Conservation (phyloP, 1,140 invertebrate genomes). For the Ceratosolen solmsi region DNA sequence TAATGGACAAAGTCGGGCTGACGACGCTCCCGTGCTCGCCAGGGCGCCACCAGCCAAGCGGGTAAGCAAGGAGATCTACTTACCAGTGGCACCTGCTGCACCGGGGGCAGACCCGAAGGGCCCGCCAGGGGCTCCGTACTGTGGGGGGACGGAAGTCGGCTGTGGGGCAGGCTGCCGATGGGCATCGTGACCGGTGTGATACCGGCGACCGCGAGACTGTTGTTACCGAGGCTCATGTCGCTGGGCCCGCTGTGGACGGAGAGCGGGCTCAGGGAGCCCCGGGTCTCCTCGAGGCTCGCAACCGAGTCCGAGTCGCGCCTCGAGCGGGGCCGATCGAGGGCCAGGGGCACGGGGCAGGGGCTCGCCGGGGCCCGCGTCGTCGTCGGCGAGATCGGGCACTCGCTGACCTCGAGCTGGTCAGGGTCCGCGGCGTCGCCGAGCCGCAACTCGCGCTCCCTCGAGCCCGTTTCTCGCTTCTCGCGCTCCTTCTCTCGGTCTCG, state of each 20-base stretch:
- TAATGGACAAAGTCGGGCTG: too few relatives aligned
- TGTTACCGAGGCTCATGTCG: conserved; percentile 76
- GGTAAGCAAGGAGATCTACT: conserved; percentile 61
- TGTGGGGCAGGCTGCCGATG: conserved; percentile 66
- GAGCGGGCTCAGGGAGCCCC: conserved; percentile 71
- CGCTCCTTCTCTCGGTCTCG: conserved; percentile 55
- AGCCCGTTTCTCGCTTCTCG: conserved; percentile 52
- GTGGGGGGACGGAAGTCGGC: conserved; percentile 77
- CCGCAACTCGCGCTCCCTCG: conserved; percentile 52
- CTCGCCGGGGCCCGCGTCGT: conserved; percentile 62
- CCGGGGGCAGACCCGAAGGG: conserved; percentile 84
- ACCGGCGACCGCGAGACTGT: conserved; percentile 54
- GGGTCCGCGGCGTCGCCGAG: conserved; percentile 61
- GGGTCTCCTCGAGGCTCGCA: conserved; percentile 68
- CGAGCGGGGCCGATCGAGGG: conserved; percentile 66
- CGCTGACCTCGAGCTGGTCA: conserved; percentile 64
- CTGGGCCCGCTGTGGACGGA: conserved; percentile 75
- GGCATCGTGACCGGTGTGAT: conserved; percentile 58
- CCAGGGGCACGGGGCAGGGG: conserved; percentile 67
- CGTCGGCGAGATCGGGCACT: conserved; percentile 64
- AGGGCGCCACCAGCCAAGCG: too few relatives aligned
- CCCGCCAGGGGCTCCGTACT: conserved; percentile 81
- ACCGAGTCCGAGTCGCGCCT: conserved; percentile 69
- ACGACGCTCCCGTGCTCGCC: too few relatives aligned
- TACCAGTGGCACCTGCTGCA: conserved; percentile 90